Conservation (phyloP, 2,797 vertebrate species). For the Aldrovandia affinis region DNA sequence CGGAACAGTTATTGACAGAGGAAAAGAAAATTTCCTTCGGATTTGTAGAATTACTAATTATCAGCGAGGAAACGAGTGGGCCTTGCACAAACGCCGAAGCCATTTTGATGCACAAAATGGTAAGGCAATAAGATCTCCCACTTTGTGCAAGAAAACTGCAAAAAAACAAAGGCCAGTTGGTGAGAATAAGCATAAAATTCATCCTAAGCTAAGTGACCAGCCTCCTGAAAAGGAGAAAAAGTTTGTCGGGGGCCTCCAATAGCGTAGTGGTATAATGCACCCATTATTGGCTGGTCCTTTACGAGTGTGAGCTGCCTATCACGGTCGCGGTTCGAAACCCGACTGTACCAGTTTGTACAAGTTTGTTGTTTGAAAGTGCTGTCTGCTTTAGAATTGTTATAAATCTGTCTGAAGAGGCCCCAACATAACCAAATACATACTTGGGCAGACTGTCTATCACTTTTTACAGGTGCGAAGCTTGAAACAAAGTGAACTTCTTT, state of each 20-base stretch:
- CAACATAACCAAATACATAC: not conserved
- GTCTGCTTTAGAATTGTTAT: not conserved
- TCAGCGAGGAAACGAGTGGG: constrained; percentile 18
- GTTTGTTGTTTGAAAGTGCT: not conserved
- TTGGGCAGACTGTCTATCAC: not conserved
- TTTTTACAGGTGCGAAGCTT: not conserved
- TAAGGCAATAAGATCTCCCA: not conserved
- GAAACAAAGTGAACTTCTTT: constrained; percentile 4
- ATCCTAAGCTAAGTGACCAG: not conserved
- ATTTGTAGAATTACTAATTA: constrained; percentile 40
- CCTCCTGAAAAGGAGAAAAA: not conserved
- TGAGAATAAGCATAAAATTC: not conserved
- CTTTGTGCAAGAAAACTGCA: constrained; percentile 14
- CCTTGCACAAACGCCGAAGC: not conserved
- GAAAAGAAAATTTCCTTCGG: constrained; percentile 45
- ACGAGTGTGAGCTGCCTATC: too few relatives aligned
- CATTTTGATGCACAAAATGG: constrained; percentile 3
- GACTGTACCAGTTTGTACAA: too few relatives aligned
- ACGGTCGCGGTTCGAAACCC: too few relatives aligned
- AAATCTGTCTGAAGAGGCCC: constrained; percentile 9
- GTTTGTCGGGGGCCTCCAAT: too few relatives aligned
- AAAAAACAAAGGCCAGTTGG: not conserved
- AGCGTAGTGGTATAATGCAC: too few relatives aligned
- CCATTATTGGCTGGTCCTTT: too few relatives aligned
- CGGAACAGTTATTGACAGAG: constrained; percentile 40